phyloP scores from a whole-genome alignment of 2,113 vertebrate genomes.

The Amphilophus citrinellus region DNA sequence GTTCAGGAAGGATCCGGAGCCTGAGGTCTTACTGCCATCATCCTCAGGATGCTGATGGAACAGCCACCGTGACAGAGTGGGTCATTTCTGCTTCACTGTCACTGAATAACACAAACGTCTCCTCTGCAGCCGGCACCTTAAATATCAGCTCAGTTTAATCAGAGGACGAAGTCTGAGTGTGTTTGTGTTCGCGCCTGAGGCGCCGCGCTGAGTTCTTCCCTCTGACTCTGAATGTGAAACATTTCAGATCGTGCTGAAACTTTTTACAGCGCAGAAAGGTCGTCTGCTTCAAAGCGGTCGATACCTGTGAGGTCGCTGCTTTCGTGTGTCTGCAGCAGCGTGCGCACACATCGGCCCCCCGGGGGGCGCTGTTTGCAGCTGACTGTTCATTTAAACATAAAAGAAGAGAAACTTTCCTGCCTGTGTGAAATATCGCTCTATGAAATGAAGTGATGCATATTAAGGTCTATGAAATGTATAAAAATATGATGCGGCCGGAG shows the following conservation, averaged over 20 bases:
- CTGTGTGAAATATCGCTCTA: slow-evolving; percentile 29
- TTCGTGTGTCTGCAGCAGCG: too few relatives aligned
- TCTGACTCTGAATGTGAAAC: too few relatives aligned
- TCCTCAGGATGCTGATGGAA: too few relatives aligned
- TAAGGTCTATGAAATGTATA: slow-evolving; percentile 31
- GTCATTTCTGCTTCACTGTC: too few relatives aligned
- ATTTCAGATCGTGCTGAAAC: too few relatives aligned
- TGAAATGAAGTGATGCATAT: slow-evolving; percentile 1
- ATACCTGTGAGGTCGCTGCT: too few relatives aligned
- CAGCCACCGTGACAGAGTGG: too few relatives aligned
- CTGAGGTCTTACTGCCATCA: not conserved
- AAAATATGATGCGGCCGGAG: slow-evolving; percentile 23
- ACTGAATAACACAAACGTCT: too few relatives aligned
- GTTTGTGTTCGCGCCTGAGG: not conserved
- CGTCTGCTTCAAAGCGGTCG: too few relatives aligned
- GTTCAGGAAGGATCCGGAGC: not conserved
- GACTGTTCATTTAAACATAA: not conserved
- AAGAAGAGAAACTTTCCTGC: not conserved
- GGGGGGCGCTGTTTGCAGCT: not conserved
- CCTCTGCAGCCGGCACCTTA: too few relatives aligned
- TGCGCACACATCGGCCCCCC: too few relatives aligned
- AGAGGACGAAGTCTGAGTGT: not conserved
- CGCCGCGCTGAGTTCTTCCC: not conserved
- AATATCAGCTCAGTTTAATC: not conserved
- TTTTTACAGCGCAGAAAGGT: too few relatives aligned